Evolutionary conservation across 2,888 invertebrate genomes (phyloP).

Genomic region (Cheilosia urbana): DNA sequence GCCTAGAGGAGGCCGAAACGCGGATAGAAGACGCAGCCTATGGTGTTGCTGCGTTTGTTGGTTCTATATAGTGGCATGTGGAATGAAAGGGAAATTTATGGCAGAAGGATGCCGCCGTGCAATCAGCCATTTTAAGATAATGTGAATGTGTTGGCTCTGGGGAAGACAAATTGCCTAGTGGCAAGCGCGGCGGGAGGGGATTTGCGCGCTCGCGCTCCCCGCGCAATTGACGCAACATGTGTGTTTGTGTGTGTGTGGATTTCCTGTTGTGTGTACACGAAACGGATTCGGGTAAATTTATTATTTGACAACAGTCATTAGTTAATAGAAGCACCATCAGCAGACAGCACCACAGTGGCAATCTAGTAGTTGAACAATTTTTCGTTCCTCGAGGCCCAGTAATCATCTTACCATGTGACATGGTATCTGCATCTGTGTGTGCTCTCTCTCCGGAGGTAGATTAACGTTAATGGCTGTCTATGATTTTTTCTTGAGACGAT

Average conservation of each 20-base stretch:
- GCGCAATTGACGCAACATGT: constrained; percentile 61
- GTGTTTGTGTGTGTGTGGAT: constrained; percentile 37
- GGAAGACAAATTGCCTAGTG: constrained; percentile 74
- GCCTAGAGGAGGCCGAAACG: constrained; percentile 27
- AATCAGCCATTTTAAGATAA: constrained; percentile 75
- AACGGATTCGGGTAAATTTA: constrained; percentile 74
- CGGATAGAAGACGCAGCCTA: constrained; percentile 18
- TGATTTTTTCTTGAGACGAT: constrained; percentile 51
- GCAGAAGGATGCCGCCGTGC: constrained; percentile 70
- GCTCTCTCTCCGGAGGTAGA: constrained; percentile 65
- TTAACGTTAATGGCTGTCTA: constrained; percentile 71
- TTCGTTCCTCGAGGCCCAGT: constrained; percentile 54
- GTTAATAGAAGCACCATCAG: constrained; percentile 71
- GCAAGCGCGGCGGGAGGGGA: constrained; percentile 43
- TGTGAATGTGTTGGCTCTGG: constrained; percentile 73
- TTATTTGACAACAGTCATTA: constrained; percentile 76
- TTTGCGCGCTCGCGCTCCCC: constrained; percentile 29
- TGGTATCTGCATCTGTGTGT: constrained; percentile 30
- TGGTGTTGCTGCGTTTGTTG: constrained; percentile 27
- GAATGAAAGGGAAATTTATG: constrained; percentile 75
- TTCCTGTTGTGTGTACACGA: constrained; percentile 71
- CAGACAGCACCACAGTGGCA: constrained; percentile 65
- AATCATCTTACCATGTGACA: constrained; percentile 59
- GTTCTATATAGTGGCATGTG: constrained; percentile 54
- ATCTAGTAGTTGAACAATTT: constrained; percentile 59